Evolutionary conservation across 2,888 invertebrate genomes (phyloP).

Genomic region (Fragum whitleyi): DNA sequence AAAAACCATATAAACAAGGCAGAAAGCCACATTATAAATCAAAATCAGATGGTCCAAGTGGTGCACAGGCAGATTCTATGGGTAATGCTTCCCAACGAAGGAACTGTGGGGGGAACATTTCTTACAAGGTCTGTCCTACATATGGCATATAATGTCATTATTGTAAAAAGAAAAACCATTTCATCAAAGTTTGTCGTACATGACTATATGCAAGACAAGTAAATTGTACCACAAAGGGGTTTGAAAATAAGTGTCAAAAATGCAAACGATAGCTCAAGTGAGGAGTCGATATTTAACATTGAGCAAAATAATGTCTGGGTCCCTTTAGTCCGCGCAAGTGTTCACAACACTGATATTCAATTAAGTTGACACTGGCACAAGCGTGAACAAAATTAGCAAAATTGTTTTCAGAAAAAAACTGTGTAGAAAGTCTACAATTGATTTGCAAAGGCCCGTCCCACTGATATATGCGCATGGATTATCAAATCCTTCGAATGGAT

Average conservation of each 20-base stretch:
- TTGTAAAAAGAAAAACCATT: conserved; percentile 35
- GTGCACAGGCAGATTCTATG: neutral
- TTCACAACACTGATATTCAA: conserved; percentile 17
- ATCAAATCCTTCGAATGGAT: neutral
- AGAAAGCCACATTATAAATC: neutral
- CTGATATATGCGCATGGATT: conserved; percentile 43
- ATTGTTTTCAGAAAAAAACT: conserved; percentile 12
- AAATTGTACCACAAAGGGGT: neutral
- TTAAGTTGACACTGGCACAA: conserved; percentile 48
- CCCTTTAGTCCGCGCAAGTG: conserved; percentile 19
- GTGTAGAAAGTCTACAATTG: neutral
- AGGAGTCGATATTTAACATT: conserved; percentile 44
- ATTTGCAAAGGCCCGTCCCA: conserved; percentile 8
- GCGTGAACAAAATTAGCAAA: conserved; percentile 36
- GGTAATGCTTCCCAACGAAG: conserved; percentile 7
- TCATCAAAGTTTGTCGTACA: conserved; percentile 22
- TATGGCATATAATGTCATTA: conserved; percentile 33
- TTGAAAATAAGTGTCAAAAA: neutral
- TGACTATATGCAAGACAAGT: neutral
- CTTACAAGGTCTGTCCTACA: conserved; percentile 24
- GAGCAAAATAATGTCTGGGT: conserved; percentile 21
- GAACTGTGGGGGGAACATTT: conserved; percentile 36
- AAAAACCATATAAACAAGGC: neutral
- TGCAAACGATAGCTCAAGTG: conserved; percentile 13
- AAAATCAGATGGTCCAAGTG: neutral